A percentile compares a stretch with the other conserved stretches of the same genome.
Evolutionary conservation across 2,113 vertebrate genomes (phyloP).

Genomic region (Equus quagga): DNA sequence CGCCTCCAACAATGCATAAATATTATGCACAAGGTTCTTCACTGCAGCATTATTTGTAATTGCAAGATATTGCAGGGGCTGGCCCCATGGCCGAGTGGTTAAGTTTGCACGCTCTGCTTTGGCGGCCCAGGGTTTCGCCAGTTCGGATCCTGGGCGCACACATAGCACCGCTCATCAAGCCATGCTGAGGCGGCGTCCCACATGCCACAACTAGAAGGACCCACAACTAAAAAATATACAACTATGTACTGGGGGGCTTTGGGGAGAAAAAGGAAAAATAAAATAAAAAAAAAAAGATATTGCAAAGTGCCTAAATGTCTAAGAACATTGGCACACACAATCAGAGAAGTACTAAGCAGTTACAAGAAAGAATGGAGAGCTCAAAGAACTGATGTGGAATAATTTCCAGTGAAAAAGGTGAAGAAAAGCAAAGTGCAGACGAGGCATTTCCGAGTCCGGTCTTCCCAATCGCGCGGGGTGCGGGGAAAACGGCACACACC

Average conservation of each 20-base stretch:
- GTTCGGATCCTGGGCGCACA: too few relatives aligned
- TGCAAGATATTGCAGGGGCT: neutral
- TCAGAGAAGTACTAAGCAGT: neutral
- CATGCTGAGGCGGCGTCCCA: too few relatives aligned
- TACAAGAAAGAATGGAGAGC: neutral
- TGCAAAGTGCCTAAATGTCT: neutral
- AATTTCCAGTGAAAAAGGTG: neutral
- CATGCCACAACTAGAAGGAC: too few relatives aligned
- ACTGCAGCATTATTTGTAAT: neutral
- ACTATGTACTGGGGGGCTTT: too few relatives aligned
- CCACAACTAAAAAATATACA: too few relatives aligned
- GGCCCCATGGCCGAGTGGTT: too few relatives aligned
- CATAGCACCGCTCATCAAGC: too few relatives aligned
- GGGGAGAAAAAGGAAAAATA: too few relatives aligned
- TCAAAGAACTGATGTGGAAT: neutral
- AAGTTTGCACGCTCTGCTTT: too few relatives aligned
- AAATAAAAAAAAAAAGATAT: neutral
- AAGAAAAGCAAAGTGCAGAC: neutral
- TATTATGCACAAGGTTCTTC: neutral
- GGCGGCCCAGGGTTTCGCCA: too few relatives aligned
- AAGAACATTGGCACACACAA: neutral
- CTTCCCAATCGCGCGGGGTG: neutral
- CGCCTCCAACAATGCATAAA: neutral
- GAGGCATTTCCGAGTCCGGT: neutral
- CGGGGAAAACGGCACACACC: neutral